Percentiles rank a stretch among this genome's conserved stretches.
Evolutionary conservation across 2,888 invertebrate species (phyloP).

Genomic region (Temnothorax unifasciatus): DNA sequence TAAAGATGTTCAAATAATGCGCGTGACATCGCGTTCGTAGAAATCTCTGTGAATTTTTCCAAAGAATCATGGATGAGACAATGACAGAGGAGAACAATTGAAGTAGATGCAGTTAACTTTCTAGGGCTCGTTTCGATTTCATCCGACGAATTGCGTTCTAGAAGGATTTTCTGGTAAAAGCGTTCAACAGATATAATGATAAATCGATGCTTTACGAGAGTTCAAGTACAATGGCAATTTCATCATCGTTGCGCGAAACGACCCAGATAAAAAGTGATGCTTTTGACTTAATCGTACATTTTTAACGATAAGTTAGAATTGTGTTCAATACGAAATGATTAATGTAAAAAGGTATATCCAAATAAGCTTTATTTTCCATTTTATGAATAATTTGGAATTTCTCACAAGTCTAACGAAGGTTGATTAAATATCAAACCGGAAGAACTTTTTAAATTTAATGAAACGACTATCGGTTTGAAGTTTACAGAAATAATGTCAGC

Average conservation of each 20-base stretch:
- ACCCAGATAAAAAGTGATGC: neutral
- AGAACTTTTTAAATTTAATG: neutral
- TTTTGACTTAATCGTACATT: slow-evolving; percentile 9
- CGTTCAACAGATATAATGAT: slow-evolving; percentile 6
- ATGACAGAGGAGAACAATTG: slow-evolving; percentile 1
- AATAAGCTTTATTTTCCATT: neutral
- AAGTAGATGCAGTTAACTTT: slow-evolving; percentile 3
- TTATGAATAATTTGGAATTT: neutral
- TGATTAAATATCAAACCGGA: neutral
- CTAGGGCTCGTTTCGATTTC: slow-evolving; percentile 15
- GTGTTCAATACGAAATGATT: neutral
- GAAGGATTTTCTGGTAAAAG: slow-evolving; percentile 23
- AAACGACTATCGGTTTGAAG: neutral
- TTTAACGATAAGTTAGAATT: slow-evolving; percentile 4
- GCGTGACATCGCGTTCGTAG: neutral
- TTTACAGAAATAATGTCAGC: neutral
- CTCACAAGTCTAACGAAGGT: neutral
- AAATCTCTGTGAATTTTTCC: neutral
- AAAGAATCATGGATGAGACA: slow-evolving; percentile 1
- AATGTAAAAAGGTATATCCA: neutral
- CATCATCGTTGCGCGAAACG: slow-evolving; percentile 3
- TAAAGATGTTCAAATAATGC: neutral
- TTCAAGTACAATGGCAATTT: neutral
- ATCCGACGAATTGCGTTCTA: slow-evolving; percentile 15
- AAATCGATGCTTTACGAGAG: slow-evolving; percentile 10